Percentiles rank a stretch among this genome's conserved stretches.
These are phyloP conservation scores for Ardeotis arabs DNA, from an alignment of 2,113 vertebrate genomes.

Conservation along the genomic window DNA sequence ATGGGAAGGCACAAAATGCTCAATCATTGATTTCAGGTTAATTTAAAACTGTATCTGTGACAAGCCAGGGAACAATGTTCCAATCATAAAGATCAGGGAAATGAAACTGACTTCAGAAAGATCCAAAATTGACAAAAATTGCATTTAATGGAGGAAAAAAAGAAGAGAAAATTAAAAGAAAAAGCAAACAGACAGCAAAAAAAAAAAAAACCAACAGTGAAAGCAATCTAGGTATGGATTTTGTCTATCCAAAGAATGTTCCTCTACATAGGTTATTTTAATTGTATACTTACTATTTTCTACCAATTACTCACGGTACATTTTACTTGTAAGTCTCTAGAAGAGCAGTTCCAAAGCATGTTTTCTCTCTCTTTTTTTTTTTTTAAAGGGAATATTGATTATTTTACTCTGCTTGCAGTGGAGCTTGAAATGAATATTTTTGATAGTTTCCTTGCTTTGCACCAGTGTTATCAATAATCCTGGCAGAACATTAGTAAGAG, in stretches of 20 bases:
- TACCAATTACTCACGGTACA: neutral
- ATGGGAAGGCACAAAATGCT: neutral
- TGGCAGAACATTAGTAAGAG: conserved; percentile 22
- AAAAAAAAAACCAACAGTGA: neutral
- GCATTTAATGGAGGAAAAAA: neutral
- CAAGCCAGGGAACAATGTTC: neutral
- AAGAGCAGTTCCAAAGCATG: neutral
- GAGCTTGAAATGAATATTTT: conserved; percentile 70
- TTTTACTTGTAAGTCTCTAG: neutral
- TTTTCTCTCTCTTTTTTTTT: neutral
- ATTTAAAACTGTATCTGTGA: neutral
- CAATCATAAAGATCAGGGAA: neutral
- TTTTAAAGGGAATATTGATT: conserved; percentile 48
- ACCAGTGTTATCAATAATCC: conserved; percentile 16
- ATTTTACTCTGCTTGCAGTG: conserved; percentile 43
- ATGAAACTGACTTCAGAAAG: neutral
- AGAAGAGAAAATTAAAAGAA: neutral
- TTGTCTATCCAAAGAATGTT: neutral
- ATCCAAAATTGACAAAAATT: neutral
- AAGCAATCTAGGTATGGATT: neutral
- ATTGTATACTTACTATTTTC: neutral
- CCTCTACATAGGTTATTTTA: neutral
- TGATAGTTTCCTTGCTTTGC: neutral
- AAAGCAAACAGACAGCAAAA: neutral
- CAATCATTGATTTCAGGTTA: neutral